These are phyloP conservation scores for Pocillopora verrucosa DNA, from an alignment of 64 coral and sea anemone genomes.

Conservation along the genomic window DNA sequence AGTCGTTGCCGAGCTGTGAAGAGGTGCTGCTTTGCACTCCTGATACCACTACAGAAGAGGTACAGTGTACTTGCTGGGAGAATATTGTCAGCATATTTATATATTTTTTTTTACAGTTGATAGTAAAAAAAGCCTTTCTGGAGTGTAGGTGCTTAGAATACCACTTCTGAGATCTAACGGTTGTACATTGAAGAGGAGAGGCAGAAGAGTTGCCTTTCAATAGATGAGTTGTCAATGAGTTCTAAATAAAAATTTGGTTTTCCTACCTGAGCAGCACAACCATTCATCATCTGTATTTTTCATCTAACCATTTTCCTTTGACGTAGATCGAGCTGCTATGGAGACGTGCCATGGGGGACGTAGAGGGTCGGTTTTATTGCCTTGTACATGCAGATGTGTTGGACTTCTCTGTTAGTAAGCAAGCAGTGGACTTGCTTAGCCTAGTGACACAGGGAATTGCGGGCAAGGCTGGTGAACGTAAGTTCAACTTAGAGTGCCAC, in stretches of 20 bases:
- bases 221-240: too few relatives aligned
- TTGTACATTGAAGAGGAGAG: not conserved
- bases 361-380: conserved; percentile 69
- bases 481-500: not conserved
- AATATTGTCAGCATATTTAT: not conserved
- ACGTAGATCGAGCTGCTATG: conserved; percentile 77
- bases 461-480: conserved; percentile 25
- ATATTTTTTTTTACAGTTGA: too few relatives aligned
- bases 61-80: not conserved
- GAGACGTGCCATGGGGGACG: conserved; percentile 76
- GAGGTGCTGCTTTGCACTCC: conserved; percentile 71
- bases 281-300: not conserved
- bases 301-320: not conserved
- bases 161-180: too few relatives aligned
- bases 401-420: conserved; percentile 77
- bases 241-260: too few relatives aligned
- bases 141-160: too few relatives aligned
- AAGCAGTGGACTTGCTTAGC: conserved; percentile 51
- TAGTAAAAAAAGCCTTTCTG: too few relatives aligned
- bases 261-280: too few relatives aligned
- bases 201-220: not conserved
- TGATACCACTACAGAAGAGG: conserved; percentile 75
- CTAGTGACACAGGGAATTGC: conserved; percentile 51
- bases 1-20: conserved; percentile 58
- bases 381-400: conserved; percentile 78